Evolutionary conservation across 2,113 vertebrate genomes (phyloP), one percentile per base, ranked within the genome.

Genomic region (Syrmaticus mikado): DNA sequence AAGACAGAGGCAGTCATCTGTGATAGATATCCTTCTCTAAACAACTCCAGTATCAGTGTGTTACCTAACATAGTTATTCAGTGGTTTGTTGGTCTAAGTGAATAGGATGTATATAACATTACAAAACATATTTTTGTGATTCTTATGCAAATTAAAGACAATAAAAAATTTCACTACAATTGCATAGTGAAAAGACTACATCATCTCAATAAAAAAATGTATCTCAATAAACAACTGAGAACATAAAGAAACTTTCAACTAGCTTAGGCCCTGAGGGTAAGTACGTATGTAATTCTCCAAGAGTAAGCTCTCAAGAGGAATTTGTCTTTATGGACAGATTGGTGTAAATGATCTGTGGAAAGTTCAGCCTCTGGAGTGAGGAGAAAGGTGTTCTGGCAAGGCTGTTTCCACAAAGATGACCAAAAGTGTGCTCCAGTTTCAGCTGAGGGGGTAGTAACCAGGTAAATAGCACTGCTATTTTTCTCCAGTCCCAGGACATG

Each of bases 331-430:
- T 32, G 30, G 8, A 34, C 15, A 65, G 3, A 65, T 3, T 53
- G 13, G 10, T 81, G 68, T 2, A 8, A 34, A 45, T 3, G 75
- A 4, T 11, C 6, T 38, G 27, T 68, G 27, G 53, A 55, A 55
- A 32, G 28, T 32, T 55, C 15, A 85, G n/a, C 6, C 10, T 34
- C 1, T 0, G 4, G 8, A 38, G 13, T 0, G 1, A 55, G 21
- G 17, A 46, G 13, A 4, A 58, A 4, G 0, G 25, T 32, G 24
- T 57, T 27, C 3, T 57, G 14, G 24, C 8, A 14, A 43, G 18
- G n/a, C 10, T 43, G 53, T 73, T 21, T 21, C 13, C 32, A 19
- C 34, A 65, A 27, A 74, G 30, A 14, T n/a, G 2, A 1, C 58
- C 38, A 73, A 58, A 86, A 78, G 5, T 18, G 11, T 41, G 10